Base-by-base conservation (phyloP, 2,113 vertebrate genomes). In the Pampusana beccarii region DNA sequence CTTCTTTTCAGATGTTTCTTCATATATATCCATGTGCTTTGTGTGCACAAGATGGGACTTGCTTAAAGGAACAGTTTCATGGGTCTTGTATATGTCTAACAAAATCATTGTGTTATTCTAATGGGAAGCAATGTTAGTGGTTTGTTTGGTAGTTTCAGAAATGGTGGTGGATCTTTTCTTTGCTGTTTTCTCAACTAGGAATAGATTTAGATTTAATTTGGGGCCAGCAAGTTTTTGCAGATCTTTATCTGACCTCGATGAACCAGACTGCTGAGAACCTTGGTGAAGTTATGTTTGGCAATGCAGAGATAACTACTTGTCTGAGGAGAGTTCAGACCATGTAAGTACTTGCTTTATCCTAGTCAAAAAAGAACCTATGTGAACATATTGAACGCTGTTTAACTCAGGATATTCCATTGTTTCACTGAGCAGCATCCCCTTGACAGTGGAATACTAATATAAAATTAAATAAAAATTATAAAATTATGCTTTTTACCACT, bases 71-170 rank as follows among this genome's bases (percentile, higher is more conserved):
- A 29, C 42, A 15, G 21, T 72, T 87, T 31, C 36, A 10, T 34
- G 16, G 4, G 10, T 29, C 19, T 17, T 69, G 3, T 34, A 2
- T 0, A 1, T 38, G 13, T 16, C 6, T 29, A 7, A 57, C 38
- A 38, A 77, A 77, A 34, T 9, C 12, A 2, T 61, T 2, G 1
- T 9, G 15, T 40, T 61, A 5, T 36, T 62, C 28, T 33, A 14
- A 13, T 34, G 10, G 25, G 9, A 64, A 42, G 23, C 17, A 33
- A 24, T 12, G 71, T 29, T 12, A 40, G 29, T 5, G 6, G 10
- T 71, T 9, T 33, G 3, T 38, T 91, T 28, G 26, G 34, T 56
- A 67, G 33, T 56, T 75, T 50, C 38, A 65, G 70, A 40, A 71
- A 8, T n/a, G 80, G 36, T 46, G 23, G 11, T 56, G 26, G 10